These are phyloP conservation scores for Diabrotica virgifera DNA, from an alignment of 1,140 invertebrate species.

Conservation along the genomic window DNA sequence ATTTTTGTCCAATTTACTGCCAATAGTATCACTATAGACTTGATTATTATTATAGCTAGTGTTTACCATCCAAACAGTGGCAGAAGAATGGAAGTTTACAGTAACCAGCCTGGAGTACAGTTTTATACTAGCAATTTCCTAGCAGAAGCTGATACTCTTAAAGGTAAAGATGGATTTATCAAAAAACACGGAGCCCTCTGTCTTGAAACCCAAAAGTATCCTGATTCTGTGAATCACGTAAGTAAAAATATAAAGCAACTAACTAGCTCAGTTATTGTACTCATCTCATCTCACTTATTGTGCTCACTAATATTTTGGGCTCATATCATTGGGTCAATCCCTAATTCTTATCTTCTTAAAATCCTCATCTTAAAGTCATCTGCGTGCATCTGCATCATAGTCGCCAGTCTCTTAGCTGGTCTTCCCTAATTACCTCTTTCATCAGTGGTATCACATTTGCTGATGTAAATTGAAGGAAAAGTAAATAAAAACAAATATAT, in stretches of 20 bases:
- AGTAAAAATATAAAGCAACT: conserved; percentile 9
- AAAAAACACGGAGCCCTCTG: conserved; percentile 79
- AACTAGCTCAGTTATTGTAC: not conserved
- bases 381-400: no score
- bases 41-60: conserved; percentile 38
- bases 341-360: no score
- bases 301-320: no score
- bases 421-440: no score
- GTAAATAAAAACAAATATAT: no score
- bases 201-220: conserved; percentile 90
- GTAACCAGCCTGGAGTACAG: conserved; percentile 86
- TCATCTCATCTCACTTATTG: not conserved
- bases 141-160: conserved; percentile 48
- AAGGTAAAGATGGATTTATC: conserved; percentile 65
- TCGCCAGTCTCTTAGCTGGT: no score
- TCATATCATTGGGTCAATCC: no score
- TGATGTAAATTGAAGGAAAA: no score
- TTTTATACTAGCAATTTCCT: conserved; percentile 84
- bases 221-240: conserved; percentile 81
- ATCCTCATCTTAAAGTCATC: no score
- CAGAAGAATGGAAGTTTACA: conserved; percentile 71
- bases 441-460: no score
- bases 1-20: no score
- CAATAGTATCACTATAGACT: no score
- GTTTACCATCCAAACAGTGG: conserved; percentile 68